A percentile compares a stretch with the other conserved stretches of the same genome.
phyloP scores from a whole-genome alignment of 1,140 invertebrate genomes.

The Drosophila sproati region DNA sequence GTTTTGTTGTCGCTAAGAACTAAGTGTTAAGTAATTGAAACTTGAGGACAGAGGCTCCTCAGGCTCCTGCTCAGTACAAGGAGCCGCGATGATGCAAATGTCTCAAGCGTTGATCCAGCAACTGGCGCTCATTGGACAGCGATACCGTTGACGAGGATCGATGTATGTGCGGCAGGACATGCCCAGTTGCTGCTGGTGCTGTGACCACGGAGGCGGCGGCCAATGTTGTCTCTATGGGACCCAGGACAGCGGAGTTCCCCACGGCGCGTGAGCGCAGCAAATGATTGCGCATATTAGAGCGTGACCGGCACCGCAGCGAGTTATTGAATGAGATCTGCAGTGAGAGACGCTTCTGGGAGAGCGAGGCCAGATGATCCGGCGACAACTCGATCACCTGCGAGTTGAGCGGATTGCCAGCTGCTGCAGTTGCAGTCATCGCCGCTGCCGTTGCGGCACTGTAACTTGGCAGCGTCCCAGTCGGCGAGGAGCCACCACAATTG shows the following conservation, averaged over 20 bases:
- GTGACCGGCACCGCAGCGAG: conserved; percentile 65
- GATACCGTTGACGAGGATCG: conserved; percentile 71
- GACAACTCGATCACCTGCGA: conserved; percentile 77
- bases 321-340: conserved; percentile 83
- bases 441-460: conserved; percentile 63
- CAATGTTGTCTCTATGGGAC: conserved; percentile 41
- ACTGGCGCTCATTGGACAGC: conserved; percentile 69
- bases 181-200: conserved; percentile 1
- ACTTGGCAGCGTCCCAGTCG: conserved; percentile 58
- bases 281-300: conserved; percentile 73
- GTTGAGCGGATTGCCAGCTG: conserved; percentile 19
- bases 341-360: conserved; percentile 81
- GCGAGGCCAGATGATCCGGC: conserved; percentile 74
- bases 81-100: conserved; percentile 80
- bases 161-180: conserved; percentile 59
- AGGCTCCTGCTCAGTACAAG: conserved; percentile 61
- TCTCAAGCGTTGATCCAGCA: conserved; percentile 73
- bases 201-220: conserved; percentile 4
- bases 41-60: conserved; percentile 33
- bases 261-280: conserved; percentile 72
- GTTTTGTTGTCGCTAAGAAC: conserved; percentile 35
- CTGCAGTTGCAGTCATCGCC: conserved; percentile 37
- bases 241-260: conserved; percentile 59
- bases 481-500: conserved; percentile 59
- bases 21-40: conserved; percentile 43